phyloP scores from a whole-genome alignment of 2,113 vertebrate genomes.

The Beaufortia kweichowensis region DNA sequence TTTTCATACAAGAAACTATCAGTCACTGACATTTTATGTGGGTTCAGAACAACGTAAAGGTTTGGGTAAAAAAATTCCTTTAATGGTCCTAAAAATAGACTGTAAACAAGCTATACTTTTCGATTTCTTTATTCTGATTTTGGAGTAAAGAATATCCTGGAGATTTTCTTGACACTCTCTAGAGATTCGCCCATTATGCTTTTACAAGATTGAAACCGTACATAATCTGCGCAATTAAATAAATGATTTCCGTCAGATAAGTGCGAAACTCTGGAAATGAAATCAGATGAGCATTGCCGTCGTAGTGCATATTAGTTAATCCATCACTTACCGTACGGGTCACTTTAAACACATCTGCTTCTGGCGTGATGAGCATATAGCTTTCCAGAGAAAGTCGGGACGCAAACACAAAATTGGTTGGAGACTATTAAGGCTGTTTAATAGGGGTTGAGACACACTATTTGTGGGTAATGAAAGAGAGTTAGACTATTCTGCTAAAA shows the following conservation, averaged over 20 bases:
- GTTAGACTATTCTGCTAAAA: slow-evolving; percentile 48
- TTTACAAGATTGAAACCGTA: neutral
- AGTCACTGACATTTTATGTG: too few relatives aligned
- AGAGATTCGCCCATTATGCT: too few relatives aligned
- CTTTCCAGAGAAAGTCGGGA: slow-evolving; percentile 61
- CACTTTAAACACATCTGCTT: slow-evolving; percentile 71
- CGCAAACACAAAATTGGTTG: slow-evolving; percentile 57
- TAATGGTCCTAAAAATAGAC: neutral
- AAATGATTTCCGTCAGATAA: slow-evolving; percentile 28
- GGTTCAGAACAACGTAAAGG: too few relatives aligned
- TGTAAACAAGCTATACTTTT: too few relatives aligned
- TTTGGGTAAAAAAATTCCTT: too few relatives aligned
- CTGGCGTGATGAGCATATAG: slow-evolving; percentile 65
- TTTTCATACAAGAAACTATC: too few relatives aligned
- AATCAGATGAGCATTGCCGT: slow-evolving; percentile 4
- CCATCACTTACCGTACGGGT: slow-evolving; percentile 49
- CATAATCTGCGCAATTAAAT: slow-evolving; percentile 17
- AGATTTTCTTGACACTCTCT: too few relatives aligned
- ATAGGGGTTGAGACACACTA: slow-evolving; percentile 39
- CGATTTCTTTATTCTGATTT: too few relatives aligned
- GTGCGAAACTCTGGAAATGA: slow-evolving; percentile 14
- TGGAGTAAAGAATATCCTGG: too few relatives aligned
- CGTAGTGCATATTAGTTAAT: neutral
- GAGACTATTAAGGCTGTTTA: slow-evolving; percentile 36
- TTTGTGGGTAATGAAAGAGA: slow-evolving; percentile 55